Base-by-base conservation (phyloP, 2,113 vertebrate species). In the Tragelaphus buxtoni region DNA sequence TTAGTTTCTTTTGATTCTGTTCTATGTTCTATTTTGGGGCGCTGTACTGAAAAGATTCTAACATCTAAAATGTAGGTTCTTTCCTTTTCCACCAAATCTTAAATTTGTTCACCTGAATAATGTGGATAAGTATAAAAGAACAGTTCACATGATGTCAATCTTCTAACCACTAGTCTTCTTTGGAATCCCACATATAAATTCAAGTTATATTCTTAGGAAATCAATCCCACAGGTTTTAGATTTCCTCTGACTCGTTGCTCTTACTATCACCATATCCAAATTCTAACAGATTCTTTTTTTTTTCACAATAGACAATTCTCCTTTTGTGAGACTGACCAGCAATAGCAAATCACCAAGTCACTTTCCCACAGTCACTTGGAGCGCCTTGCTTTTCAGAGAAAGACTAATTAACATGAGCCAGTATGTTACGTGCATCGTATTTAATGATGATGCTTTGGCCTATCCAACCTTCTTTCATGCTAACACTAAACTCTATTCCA, bases 341-440 rank as follows among this genome's bases (percentile, higher is more conserved):
- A 80, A 58, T 20, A 94, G 42, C n/a, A 12, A 76, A 97, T 98
- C 91, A 97, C 58, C 93, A 76, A 96, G 84, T 88, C 96, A 69
- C 82, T 91, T 98, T 97, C 92, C 93, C 90, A 74, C 95, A 58
- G 17, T 72, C 94, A 81, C 39, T 96, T 49, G 63, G 83, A 90
- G 63, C 30, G 85, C 84, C 42, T 95, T 4, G 86, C 84, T 45
- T 55, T 92, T 96, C 93, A 94, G 32, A 26, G 9, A 84, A 72
- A 97, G 94, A 90, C 45, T 94, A 91, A 93, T 94, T 93, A 96
- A 91, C 18, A 9, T 4, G 77, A 88, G 95, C 45, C 2, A 81
- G n/a, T 16, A 20, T 30, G 77, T 72, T 5, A 2, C 3, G 0
- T 32, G 96, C 91, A 63, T 45, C 6, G n/a, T 8, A 49, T 84